Base-by-base conservation (phyloP, 2,113 vertebrate genomes). In the Microcebus griseorufus region DNA sequence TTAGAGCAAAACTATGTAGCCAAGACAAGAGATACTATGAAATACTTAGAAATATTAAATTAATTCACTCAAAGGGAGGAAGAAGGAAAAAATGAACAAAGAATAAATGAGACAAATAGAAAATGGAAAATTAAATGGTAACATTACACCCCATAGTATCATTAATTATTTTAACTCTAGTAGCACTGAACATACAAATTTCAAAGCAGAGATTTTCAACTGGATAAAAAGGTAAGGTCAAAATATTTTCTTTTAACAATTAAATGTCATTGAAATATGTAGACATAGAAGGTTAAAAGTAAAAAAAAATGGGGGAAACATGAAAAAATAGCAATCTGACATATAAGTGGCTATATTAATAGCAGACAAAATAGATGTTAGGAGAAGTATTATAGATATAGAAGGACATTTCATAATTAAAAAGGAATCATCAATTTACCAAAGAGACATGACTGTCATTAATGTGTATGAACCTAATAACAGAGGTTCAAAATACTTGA, bases 181-280 rank as follows among this genome's bases (percentile, higher is more conserved):
- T 70, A 86, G 14, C 37, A 70, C 22, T 55, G 22, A 92, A 62
- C 22, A 23, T 55, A 87, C 25, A 87, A 65, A 87, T 51, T 55
- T n/a, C 64, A 80, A 73, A 79, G 39, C 39, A 91, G n/a, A 67
- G 18, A 29, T 80, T 62, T 12, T n/a, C 20, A 60, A 34, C 9
- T 65, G 39, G 25, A 34, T 67, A 14, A 84, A 67, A 60, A 84
- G 18, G 17, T 72, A 72, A 69, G 9, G 23, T 67, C 3, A 58
- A 67, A 42, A 75, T 76, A 13, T 69, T 39, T 32, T 87, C 18
- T 25, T 1, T 80, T 72, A 72, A 80, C 86, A 72, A 72, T 22
- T 25, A 95, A 86, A 86, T 72, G 27, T 45, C 18, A 42, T n/a
- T 91, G 62, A 95, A 86, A 72, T 95, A 84, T 69, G 20, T 83